Conservation (phyloP, 2,888 invertebrate genomes). For the Teleogryllus oceanicus region DNA sequence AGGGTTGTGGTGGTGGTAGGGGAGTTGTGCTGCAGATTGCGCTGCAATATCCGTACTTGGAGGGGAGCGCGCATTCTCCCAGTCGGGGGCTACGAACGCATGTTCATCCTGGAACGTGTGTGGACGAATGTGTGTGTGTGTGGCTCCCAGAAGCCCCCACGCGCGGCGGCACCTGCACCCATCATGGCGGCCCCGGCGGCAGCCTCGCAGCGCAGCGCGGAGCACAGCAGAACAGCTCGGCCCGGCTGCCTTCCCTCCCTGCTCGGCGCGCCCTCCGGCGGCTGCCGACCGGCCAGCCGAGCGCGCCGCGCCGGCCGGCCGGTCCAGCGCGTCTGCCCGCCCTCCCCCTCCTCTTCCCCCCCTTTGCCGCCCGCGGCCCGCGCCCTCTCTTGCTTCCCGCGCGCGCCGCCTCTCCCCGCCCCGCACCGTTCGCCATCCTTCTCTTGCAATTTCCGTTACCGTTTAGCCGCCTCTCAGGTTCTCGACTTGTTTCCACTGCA, state of each 20-base stretch:
- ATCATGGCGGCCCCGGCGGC: neutral
- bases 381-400: conserved; percentile 36
- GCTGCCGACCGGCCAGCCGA: neutral
- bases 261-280: neutral
- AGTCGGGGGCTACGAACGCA: no score
- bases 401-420: neutral
- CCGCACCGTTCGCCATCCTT: neutral
- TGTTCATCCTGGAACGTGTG: no score
- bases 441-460: conserved; percentile 9
- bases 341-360: conserved; percentile 44
- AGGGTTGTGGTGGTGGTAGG: no score
- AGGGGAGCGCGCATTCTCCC: no score
- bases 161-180: neutral
- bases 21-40: no score
- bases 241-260: neutral
- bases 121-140: no score
- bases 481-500: conserved; percentile 1
- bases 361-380: conserved; percentile 42
- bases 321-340: conserved; percentile 29
- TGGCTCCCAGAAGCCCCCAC: no score
- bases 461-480: conserved; percentile 18
- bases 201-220: neutral
- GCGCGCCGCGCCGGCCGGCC: conserved; percentile 20
- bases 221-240: neutral
- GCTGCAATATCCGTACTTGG: no score